Base-by-base conservation (phyloP, 2,888 invertebrate species). In the Drosophila austrosaltans region DNA sequence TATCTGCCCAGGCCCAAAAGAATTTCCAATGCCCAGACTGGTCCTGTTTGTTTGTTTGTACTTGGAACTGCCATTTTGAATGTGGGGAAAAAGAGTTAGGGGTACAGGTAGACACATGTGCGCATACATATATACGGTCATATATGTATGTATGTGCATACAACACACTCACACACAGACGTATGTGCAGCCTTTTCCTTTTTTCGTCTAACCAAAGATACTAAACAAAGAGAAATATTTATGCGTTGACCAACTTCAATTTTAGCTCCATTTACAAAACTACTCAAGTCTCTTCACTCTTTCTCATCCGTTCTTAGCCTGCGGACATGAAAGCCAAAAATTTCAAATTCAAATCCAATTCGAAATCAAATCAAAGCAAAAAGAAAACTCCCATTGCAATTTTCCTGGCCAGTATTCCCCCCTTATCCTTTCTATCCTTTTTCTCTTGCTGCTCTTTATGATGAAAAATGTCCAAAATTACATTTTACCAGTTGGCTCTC, bases 341-440 rank as follows among this genome's bases (percentile, higher is more conserved):
- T 85, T 87, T 79, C 82, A 79, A 85, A 85, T 85, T 85, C 85
- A 85, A 85, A 85, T 85, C 82, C 87, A 85, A 85, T 85, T 87
- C 85, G 78, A 87, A 85, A 87, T 82, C 85, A 85, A 85, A 85
- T 82, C 69, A 63, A 66, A 66, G 58, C 69, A 62, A 66, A 71
- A 66, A 53, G 69, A 63, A 48, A 60, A 56, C 44, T 53, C 60
- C 60, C 61, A 53, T 28, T 63, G 59, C 69, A 59, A 57, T 60
- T 61, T 61, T 25, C 22, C 42, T 36, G 16, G 20, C 12, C 10
- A 48, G 10, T 10, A 59, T 30, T 16, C 20, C 30, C 22, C 8
- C 42, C 22, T n/a, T 36, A 48, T 56, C 67, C 48, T 32, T 54
- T 8, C 59, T 40, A 12, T 44, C 60, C 56, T 48, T 12, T 59